Percentiles rank a stretch among this genome's conserved stretches.
These are phyloP conservation scores for Steinernema feltiae DNA, from an alignment of 1,140 invertebrate species.

Conservation along the genomic window DNA sequence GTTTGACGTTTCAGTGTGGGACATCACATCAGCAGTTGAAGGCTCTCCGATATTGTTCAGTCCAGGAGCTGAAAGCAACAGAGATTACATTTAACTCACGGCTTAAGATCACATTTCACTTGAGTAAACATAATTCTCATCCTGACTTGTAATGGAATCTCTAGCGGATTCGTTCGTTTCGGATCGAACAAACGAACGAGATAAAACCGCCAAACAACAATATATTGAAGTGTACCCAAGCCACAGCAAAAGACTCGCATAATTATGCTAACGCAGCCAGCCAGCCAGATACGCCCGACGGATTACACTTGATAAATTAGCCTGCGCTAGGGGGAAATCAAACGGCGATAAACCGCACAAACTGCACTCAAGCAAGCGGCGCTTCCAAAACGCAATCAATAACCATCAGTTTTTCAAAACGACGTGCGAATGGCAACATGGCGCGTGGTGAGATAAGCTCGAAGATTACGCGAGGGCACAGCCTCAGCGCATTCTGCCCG, in stretches of 20 bases:
- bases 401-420: neutral
- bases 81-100: neutral
- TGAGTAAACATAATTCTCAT: neutral
- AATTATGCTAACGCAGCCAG: neutral
- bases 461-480: neutral
- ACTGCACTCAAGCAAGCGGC: neutral
- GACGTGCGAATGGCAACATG: neutral
- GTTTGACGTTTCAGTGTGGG: slow-evolving; percentile 2
- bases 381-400: neutral
- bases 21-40: neutral
- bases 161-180: too few species aligned
- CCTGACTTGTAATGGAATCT: too few species aligned
- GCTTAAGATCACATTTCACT: neutral
- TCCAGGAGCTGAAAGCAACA: neutral
- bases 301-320: slow-evolving; percentile 14
- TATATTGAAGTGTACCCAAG: neutral
- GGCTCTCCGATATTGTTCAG: neutral
- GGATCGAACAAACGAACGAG: too few species aligned
- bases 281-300: slow-evolving; percentile 1
- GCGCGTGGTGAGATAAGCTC: neutral
- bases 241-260: neutral
- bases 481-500: neutral
- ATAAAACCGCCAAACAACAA: neutral
- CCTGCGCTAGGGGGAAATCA: neutral
- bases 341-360: slow-evolving; percentile 1